Evolutionary conservation across 2,888 invertebrate species (phyloP).

Genomic region (Apoda limacodes): DNA sequence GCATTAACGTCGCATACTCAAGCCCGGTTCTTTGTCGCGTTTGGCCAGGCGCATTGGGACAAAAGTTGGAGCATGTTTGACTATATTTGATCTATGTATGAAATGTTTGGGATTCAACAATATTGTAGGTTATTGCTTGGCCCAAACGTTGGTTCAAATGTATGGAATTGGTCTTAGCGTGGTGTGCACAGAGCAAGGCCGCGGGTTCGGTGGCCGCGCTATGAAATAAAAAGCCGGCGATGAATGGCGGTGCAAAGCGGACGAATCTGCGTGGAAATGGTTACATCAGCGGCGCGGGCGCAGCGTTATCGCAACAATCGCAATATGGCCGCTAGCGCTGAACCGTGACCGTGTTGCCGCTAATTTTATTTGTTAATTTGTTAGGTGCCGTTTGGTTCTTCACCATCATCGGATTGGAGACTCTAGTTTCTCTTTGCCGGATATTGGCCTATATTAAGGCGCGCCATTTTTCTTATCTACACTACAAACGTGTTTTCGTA

Average conservation of each 20-base stretch:
- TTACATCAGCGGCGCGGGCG: constrained; percentile 33
- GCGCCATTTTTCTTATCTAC: too few relatives aligned
- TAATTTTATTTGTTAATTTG: not conserved
- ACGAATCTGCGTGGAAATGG: constrained; percentile 37
- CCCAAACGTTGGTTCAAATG: too few relatives aligned
- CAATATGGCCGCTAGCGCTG: not conserved
- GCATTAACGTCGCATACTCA: constrained; percentile 32
- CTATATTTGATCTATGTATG: too few relatives aligned
- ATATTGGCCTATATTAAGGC: too few relatives aligned
- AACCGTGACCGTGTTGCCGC: not conserved
- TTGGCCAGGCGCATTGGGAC: constrained; percentile 40
- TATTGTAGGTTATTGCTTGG: too few relatives aligned
- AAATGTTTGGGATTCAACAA: too few relatives aligned
- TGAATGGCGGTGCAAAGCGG: constrained; percentile 40
- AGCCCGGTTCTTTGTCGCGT: constrained; percentile 25
- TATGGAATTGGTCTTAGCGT: too few relatives aligned
- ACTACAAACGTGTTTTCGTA: too few relatives aligned
- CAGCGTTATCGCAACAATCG: constrained; percentile 25
- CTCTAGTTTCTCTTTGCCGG: too few relatives aligned
- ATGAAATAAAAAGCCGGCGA: constrained; percentile 43
- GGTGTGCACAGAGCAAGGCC: constrained; percentile 40
- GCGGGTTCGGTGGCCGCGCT: constrained; percentile 49
- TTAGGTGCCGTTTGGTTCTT: too few relatives aligned
- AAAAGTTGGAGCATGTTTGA: too few relatives aligned
- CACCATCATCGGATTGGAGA: too few relatives aligned